phyloP scores from a whole-genome alignment of 2,113 vertebrate genomes.

The Ciconia boyciana region DNA sequence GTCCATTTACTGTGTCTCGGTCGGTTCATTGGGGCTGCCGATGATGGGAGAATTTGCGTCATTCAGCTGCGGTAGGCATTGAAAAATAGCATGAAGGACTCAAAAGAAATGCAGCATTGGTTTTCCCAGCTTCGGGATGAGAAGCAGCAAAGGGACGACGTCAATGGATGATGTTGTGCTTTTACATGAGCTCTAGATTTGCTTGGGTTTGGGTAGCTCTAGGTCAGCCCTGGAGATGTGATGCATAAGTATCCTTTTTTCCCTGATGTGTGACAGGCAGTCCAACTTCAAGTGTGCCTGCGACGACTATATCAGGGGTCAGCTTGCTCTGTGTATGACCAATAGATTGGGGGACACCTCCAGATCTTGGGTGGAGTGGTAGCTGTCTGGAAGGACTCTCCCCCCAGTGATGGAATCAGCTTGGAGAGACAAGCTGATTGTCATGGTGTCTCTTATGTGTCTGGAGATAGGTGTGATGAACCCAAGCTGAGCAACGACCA shows the following conservation, averaged over 20 bases:
- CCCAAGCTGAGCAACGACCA: not conserved
- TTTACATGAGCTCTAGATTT: accelerated
- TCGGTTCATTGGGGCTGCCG: not conserved
- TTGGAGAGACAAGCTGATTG: not conserved
- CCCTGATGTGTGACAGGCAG: not conserved
- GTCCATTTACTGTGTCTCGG: not conserved
- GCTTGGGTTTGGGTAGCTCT: not conserved
- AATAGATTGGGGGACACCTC: not conserved
- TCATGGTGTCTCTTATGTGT: accelerated
- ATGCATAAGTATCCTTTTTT: not conserved
- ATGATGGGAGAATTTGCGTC: not conserved
- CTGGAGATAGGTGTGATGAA: not conserved
- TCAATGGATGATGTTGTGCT: not conserved
- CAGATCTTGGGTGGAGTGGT: not conserved
- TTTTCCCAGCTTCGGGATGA: not conserved
- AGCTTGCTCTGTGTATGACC: not conserved
- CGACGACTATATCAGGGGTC: not conserved
- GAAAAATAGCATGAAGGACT: not conserved
- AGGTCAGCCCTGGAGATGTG: not conserved
- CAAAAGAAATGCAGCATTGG: not conserved
- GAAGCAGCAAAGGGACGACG: not conserved
- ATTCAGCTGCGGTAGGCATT: not conserved
- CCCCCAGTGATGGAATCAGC: accelerated
- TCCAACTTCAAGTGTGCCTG: not conserved
- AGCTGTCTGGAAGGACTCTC: not conserved